Base-by-base conservation (phyloP, 2,113 vertebrate species). In the Epinephelus lanceolatus region DNA sequence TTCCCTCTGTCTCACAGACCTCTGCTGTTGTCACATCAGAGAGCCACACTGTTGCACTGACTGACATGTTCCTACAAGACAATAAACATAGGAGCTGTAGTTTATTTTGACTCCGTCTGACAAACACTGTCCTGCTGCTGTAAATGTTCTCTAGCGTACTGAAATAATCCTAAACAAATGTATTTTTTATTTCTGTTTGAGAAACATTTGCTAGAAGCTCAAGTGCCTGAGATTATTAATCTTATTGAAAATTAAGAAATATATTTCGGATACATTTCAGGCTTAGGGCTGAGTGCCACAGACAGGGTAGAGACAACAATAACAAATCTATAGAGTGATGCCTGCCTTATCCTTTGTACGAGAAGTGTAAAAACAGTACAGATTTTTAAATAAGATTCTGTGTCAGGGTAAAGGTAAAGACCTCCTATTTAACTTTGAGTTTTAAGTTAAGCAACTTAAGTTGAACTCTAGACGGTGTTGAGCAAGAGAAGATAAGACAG, bases 401-500 rank as follows among this genome's bases (percentile, higher is more conserved):
- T 59, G 11, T 63, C 4, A 19, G 47, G 23, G 52, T 27, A 37
- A 10, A 51, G 45, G 27, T 71, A 4, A 56, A 42, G 37, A 19
- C 59, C 72, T 66, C 21, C 67, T 21, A 52, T 42, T 62, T 47
- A 40, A 12, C 27, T n/a, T 47, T 63, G 2, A 68, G 49, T 57
- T 84, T 4, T 12, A n/a, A 8, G 10, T 61, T 60, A 33, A 66
- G 18, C 4, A 67, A 57, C 25, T 45, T 23, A 21, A 79, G 61
- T 21, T 82, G 55, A 85, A 76, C 71, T 61, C 21, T 67, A 15
- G 70, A 55, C 33, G 60, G 51, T 56, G 10, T 81, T 87, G 80
- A 73, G 82, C 25, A 84, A 86, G 57, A 68, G 63, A 12, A 84
- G 86, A 89, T 87, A 80, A 87, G 74, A 81, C 40, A 76, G 9